Evolutionary conservation across 2,888 invertebrate genomes (phyloP), one percentile per base, ranked within the genome.

Genomic region (Meganola albula): DNA sequence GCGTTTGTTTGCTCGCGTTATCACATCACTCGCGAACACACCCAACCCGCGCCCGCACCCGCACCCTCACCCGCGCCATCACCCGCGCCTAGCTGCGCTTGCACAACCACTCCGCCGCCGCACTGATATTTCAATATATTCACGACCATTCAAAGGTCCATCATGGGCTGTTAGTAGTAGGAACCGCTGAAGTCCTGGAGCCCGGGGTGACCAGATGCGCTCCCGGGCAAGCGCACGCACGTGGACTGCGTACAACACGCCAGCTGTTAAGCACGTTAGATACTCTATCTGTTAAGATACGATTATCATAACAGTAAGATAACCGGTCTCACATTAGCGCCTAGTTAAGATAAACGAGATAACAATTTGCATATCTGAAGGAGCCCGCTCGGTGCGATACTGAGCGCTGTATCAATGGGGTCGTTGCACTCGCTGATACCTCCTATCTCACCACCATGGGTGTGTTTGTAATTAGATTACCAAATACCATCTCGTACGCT

Each of bases 301-400:
- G 74, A 76, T 74, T 78, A 82, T 80, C 82, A 70, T 60, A 66
- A 67, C 66, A 66, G 63, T 71, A 68, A 82, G 82, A 82, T 83
- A 83, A 73, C 77, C 70, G 55, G 56, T 63, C 70, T 64, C 74
- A 75, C 73, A 82, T 83, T 82, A 82, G 66, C 82, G 60, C 66
- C 72, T 80, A 78, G 80, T 83, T 83, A 74, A 83, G 82, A 84
- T 84, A 84, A 79, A 76, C 54, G 59, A 82, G 84, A 84, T 84
- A 84, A 82, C 80, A 68, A 68, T 80, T 79, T 75, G 79, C 83
- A 78, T 83, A 80, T 82, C 77, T 80, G 41, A 72, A 70, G 74
- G 65, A 66, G 63, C 44, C 52, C 47, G 59, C n/a, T n/a, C n/a
- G n/a, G n/a, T n/a, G n/a, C 61, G 75, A 74, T 74, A 74, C 58